A percentile compares a stretch with the other conserved stretches of the same genome.
phyloP scores from a whole-genome alignment of 2,888 invertebrate genomes.

The Adelphocoris suturalis region DNA sequence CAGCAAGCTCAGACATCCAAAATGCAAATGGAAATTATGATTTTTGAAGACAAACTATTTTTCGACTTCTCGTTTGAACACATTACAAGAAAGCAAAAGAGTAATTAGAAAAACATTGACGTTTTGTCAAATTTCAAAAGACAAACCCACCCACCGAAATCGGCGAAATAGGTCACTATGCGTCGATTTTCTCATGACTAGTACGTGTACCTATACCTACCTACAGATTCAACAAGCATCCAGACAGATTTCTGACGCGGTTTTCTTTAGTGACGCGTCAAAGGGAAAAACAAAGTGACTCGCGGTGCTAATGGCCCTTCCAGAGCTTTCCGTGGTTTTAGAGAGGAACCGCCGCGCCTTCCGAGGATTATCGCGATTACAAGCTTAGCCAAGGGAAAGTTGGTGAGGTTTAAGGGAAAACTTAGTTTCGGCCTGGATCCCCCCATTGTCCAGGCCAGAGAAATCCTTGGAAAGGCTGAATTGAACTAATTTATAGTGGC shows the following conservation, averaged over 20 bases:
- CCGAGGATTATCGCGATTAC: slow-evolving; percentile 60
- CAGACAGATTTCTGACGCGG: neutral
- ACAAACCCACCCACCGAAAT: too few species aligned
- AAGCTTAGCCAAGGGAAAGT: slow-evolving; percentile 45
- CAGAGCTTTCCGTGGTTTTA: slow-evolving; percentile 49
- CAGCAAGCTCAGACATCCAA: too few species aligned
- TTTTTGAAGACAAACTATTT: too few species aligned
- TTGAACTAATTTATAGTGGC: slow-evolving; percentile 68
- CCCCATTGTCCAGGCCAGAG: slow-evolving; percentile 47
- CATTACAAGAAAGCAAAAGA: too few species aligned
- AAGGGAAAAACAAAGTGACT: slow-evolving; percentile 43
- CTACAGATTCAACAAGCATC: neutral
- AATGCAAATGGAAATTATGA: too few species aligned
- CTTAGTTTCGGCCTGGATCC: neutral
- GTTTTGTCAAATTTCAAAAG: too few species aligned
- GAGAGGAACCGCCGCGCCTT: slow-evolving; percentile 35
- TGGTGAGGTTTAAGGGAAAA: slow-evolving; percentile 54
- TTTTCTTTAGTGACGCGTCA: slow-evolving; percentile 32
- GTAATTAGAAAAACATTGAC: too few species aligned
- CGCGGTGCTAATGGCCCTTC: slow-evolving; percentile 4
- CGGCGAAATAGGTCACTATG: too few species aligned
- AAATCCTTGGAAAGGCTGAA: slow-evolving; percentile 64
- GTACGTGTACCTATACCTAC: too few species aligned
- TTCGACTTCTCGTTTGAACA: too few species aligned
- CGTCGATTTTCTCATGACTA: too few species aligned